Percentiles rank a stretch among this genome's conserved stretches.
These are phyloP conservation scores for Pipa parva DNA, from an alignment of 2,113 vertebrate species.

Conservation along the genomic window DNA sequence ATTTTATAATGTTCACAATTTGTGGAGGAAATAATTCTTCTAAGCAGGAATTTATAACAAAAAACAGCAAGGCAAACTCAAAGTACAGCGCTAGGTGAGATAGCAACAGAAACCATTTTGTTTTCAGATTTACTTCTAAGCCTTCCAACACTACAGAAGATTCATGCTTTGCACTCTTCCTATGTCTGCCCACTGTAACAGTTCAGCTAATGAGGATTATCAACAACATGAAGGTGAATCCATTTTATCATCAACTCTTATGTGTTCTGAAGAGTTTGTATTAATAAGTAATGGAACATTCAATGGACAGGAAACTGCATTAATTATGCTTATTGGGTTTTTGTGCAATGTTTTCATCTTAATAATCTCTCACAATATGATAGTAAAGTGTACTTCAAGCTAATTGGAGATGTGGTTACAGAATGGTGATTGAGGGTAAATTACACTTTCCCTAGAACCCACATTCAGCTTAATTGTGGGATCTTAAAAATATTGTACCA, in stretches of 20 bases:
- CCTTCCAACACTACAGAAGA: neutral
- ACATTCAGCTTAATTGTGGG: conserved; percentile 52
- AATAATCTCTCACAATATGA: conserved; percentile 48
- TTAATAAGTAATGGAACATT: conserved; percentile 64
- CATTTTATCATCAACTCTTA: conserved; percentile 2
- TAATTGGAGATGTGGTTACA: conserved; percentile 54
- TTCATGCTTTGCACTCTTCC: neutral
- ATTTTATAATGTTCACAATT: no score
- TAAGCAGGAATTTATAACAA: neutral
- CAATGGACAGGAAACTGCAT: conserved; percentile 50
- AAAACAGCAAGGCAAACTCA: neutral
- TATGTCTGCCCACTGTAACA: neutral
- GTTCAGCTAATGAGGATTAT: neutral
- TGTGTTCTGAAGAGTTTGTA: conserved; percentile 56
- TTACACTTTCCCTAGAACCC: conserved; percentile 55
- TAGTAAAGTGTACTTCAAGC: conserved; percentile 51
- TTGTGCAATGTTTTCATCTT: conserved; percentile 35
- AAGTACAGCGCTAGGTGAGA: no score
- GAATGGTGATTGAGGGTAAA: conserved; percentile 51
- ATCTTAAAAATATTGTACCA: conserved; percentile 46
- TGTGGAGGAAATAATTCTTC: no score
- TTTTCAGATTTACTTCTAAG: no score
- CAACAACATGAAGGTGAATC: neutral
- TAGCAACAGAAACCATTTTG: no score
- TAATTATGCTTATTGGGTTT: conserved; percentile 56